These are phyloP conservation scores for Tetanocera ferruginea DNA, from an alignment of 2,888 invertebrate species.

Conservation along the genomic window DNA sequence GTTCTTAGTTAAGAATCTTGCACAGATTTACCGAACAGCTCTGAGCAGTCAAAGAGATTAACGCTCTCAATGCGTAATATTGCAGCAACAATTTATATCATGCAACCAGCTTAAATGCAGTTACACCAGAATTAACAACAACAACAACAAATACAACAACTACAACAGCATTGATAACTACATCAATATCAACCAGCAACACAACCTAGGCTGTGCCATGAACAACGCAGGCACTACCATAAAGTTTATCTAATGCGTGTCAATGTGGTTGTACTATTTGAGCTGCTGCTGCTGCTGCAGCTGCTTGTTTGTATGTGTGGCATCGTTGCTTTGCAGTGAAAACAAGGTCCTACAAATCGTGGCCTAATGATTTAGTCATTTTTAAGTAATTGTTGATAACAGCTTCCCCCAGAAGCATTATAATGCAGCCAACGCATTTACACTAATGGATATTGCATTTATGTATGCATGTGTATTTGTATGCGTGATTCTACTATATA, in stretches of 20 bases:
- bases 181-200: constrained; percentile 13
- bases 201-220: background rate
- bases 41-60: constrained; percentile 3
- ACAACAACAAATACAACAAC: background rate
- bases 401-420: constrained; percentile 41
- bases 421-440: constrained; percentile 5
- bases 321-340: background rate
- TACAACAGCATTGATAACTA: background rate
- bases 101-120: background rate
- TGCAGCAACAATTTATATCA: background rate
- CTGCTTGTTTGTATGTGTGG: background rate
- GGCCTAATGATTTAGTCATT: constrained; percentile 37
- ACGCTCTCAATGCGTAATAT: constrained; percentile 10
- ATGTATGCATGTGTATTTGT: no score
- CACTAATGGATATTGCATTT: no score
- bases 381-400: constrained; percentile 48
- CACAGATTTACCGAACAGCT: background rate
- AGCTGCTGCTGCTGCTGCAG: background rate
- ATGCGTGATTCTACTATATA: no score
- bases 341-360: constrained; percentile 24
- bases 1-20: background rate
- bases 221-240: background rate
- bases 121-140: background rate
- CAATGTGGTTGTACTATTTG: background rate
- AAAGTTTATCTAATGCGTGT: background rate